Conservation (phyloP, 2,888 invertebrate genomes). For the Sclerodermus sp. region DNA sequence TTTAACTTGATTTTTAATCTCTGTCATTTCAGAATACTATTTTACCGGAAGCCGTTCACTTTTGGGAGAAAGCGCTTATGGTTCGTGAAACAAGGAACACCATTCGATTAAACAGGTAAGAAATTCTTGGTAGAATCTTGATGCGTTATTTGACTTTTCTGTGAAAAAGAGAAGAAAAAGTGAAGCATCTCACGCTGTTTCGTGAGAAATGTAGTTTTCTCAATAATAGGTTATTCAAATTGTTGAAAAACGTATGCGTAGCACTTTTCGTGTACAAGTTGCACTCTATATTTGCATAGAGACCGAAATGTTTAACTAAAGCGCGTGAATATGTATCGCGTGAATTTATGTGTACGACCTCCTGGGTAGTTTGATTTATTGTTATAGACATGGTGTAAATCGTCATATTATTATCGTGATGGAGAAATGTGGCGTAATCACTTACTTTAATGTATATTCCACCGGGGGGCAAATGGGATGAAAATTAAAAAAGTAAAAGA, state of each 20-base stretch:
- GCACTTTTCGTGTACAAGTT: not conserved
- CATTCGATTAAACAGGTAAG: slow-evolving; percentile 85
- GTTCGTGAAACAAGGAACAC: slow-evolving; percentile 84
- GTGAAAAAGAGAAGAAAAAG: not conserved
- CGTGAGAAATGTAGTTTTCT: not conserved
- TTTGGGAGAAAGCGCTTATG: slow-evolving; percentile 91
- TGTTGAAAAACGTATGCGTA: not conserved
- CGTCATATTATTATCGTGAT: too few species aligned
- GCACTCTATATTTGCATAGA: slow-evolving; percentile 33
- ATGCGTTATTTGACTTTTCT: too few species aligned
- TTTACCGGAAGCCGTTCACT: slow-evolving; percentile 86
- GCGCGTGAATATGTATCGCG: slow-evolving; percentile 37
- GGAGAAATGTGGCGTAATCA: too few species aligned
- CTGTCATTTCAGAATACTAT: slow-evolving; percentile 73
- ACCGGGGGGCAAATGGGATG: too few species aligned
- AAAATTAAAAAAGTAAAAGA: too few species aligned
- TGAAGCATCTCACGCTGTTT: not conserved
- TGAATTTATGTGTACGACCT: slow-evolving; percentile 13
- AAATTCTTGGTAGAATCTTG: not conserved
- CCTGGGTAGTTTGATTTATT: too few species aligned
- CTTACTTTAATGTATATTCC: too few species aligned
- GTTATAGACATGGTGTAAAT: too few species aligned
- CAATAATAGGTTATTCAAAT: too few species aligned
- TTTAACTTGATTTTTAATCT: too few species aligned
- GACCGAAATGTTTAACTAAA: slow-evolving; percentile 38